Conservation (phyloP, 2,113 vertebrate genomes). For the Catharus bicknelli region DNA sequence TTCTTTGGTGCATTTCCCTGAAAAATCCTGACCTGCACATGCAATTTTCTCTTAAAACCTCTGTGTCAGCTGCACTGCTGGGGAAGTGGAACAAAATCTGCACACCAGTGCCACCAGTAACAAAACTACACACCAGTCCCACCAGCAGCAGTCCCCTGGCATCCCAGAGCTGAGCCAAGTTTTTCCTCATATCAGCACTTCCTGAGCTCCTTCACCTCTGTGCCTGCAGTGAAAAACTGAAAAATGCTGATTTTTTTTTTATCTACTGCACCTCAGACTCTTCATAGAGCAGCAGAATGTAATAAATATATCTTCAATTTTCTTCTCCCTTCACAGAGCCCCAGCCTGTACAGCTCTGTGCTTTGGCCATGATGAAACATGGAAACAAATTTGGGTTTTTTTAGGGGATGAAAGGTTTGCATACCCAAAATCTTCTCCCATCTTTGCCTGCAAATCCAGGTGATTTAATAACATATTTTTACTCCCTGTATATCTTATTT, state of each 20-base stretch:
- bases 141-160: not conserved
- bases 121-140: too few species aligned
- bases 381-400: not conserved
- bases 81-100: too few species aligned
- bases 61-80: not conserved
- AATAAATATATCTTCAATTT: too few species aligned
- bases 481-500: not conserved
- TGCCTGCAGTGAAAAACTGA: not conserved
- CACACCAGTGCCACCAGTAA: too few species aligned
- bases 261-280: not conserved
- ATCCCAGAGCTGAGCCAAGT: not conserved
- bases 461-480: not conserved
- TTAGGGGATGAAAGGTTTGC: not conserved
- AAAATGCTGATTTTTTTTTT: not conserved
- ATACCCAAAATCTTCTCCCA: not conserved
- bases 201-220: not conserved
- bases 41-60: not conserved
- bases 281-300: accelerated
- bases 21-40: not conserved
- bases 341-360: not conserved
- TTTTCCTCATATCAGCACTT: not conserved
- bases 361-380: accelerated
- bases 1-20: not conserved
- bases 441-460: not conserved
- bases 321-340: too few species aligned